Base-by-base conservation (phyloP, 1,140 invertebrate species). In the Pogonus chalceus region DNA sequence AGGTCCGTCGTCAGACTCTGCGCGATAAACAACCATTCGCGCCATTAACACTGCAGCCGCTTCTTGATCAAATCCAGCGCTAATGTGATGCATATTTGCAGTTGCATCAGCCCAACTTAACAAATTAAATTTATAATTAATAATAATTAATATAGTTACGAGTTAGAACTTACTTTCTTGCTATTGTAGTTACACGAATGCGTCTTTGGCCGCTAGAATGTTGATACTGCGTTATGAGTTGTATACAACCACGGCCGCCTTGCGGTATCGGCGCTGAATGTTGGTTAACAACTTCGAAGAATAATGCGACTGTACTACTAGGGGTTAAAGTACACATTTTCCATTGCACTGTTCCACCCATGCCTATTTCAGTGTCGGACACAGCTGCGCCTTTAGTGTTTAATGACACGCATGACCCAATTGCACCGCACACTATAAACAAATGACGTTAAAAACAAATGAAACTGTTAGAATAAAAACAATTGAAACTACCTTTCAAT, bases 191-290 rank as follows among this genome's bases (percentile, higher is more conserved):
- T 12, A 99, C 97, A 43, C 97, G 75, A 53, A 99, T 91, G 59
- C 94, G 81, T 51, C 88, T 81, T 67, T 97, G 91, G 2, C 97
- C 96, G 73, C 85, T 93, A n/a, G 93, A 87, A 72, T 99, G 96
- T 72, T 98, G 94, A 75, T 97, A 98, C 64, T 98, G 91, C 2
- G 95, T 99, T 39, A 99, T 96, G 68, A 99, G 96, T 71, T 99
- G 97, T 54, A 99, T 86, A 65, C 92, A 98, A 0, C 95, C 96
- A 49, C 92, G 77, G 0, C 94, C 92, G 43, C 94, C 95, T 72
- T 96, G 93, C 0, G 94, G 94, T 59, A 97, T 90, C 0, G 92
- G 92, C 7, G 92, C 88, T 22, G 92, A 85, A 69, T 97, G 93
- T 76, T 96, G 93, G 73, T 94, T 98, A 16, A 94, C 91, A 51